Evolutionary conservation across 2,797 vertebrate species (phyloP), one percentile per base, ranked within the genome.

Genomic region (Distichodus sexfasciatus): DNA sequence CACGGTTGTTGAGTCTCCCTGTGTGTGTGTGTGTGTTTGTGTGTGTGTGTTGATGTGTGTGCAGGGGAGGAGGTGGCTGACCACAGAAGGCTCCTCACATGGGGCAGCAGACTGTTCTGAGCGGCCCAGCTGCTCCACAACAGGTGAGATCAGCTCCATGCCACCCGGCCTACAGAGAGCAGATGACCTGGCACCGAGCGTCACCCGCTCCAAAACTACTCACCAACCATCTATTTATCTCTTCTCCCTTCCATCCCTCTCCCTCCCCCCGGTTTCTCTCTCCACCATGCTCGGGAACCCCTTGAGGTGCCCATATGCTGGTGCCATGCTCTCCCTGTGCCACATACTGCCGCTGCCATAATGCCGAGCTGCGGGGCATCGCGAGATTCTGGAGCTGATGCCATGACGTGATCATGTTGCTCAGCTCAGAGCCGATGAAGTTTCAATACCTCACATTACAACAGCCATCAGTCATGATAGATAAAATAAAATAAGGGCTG

Each of bases 51-150:
- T 36, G 12, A 3, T 21, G 19, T 8, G 17, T n/a, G 29, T 21
- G 10, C 17, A 6, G 33, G 41, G 7, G 23, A 6, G 23, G 43
- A 72, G 54, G 66, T 36, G 61, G 43, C 46, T 26, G 44, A 71
- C 63, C 57, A 59, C 38, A 54, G 55, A 74, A 57, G 47, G 38
- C 21, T 44, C 46, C 47, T 41, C 63, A 69, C 59, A 74, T 23
- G 14, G 48, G 23, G 68, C 35, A 33, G 41, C 72, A 72, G 72
- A 68, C 72, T 78, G 76, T 78, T 75, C 64, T 60, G 63, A 63
- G 68, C 7, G 23, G 64, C 71, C 31, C 68, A 71, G 58, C 61
- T 55, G 72, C 69, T 62, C 70, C 38, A 64, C 33, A 68, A 72
- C 76, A 72, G 72, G 46, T 64, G 4, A 53, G 6, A 23, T 44